Evolutionary conservation across 1,140 invertebrate species (phyloP).

Genomic region (Metaphire vulgaris): DNA sequence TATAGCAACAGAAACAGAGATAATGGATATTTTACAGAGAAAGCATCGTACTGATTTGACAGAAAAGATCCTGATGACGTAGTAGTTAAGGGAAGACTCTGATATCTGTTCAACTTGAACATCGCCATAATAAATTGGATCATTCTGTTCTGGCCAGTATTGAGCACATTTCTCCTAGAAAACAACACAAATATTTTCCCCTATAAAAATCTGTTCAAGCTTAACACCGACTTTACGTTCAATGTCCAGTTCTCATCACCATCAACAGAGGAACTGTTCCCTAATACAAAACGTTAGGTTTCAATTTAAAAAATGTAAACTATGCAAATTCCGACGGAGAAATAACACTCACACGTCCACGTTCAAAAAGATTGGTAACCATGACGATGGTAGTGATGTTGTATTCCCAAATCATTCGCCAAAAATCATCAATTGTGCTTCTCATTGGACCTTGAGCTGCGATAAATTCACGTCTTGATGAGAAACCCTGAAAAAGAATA

Average conservation of each 20-base stretch:
- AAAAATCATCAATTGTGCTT: conserved; percentile 64
- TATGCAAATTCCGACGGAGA: no score
- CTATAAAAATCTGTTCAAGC: no score
- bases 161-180: conserved; percentile 55
- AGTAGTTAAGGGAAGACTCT: conserved; percentile 39
- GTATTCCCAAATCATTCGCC: conserved; percentile 71
- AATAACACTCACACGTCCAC: conserved; percentile 74
- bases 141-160: conserved; percentile 84
- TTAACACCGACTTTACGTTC: no score
- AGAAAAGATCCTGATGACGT: conserved; percentile 40
- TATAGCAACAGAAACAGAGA: no score
- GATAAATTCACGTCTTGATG: not conserved
- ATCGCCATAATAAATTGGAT: conserved; percentile 38
- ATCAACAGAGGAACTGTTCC: no score
- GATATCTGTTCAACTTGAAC: conserved; percentile 36
- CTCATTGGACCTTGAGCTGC: conserved; percentile 56
- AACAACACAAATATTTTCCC: conserved; percentile 15
- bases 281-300: no score
- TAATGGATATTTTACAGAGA: no score
- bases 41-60: no score
- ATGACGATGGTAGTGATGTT: conserved; percentile 68
- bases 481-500: not conserved
- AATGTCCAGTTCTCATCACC: no score
- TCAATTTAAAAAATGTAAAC: no score
- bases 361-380: conserved; percentile 57